phyloP scores from a whole-genome alignment of 2,113 vertebrate species.

The Vanacampus margaritifer region DNA sequence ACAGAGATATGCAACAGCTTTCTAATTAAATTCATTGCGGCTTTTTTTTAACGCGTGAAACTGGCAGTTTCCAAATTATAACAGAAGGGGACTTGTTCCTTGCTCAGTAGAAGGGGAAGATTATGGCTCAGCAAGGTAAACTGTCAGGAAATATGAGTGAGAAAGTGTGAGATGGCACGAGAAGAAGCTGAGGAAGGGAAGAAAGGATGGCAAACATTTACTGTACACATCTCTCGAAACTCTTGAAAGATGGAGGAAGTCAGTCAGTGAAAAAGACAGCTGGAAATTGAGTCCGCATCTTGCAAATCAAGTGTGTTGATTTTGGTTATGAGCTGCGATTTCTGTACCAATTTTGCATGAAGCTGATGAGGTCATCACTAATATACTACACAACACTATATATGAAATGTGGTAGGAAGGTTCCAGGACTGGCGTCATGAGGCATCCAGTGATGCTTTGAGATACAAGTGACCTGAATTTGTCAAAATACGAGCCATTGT shows the following conservation, averaged over 20 bases:
- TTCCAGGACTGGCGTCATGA: too few species aligned
- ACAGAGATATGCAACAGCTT: conserved; percentile 77
- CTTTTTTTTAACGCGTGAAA: conserved; percentile 70
- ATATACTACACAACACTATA: too few species aligned
- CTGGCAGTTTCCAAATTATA: conserved; percentile 73
- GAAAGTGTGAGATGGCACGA: conserved; percentile 25
- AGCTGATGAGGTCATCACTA: conserved; percentile 2
- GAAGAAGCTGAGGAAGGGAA: conserved; percentile 36
- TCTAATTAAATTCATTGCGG: conserved; percentile 79
- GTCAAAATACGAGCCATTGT: too few species aligned
- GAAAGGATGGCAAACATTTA: conserved; percentile 34
- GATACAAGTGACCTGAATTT: too few species aligned
- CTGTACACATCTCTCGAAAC: conserved; percentile 36
- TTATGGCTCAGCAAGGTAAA: conserved; percentile 65
- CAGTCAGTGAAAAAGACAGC: conserved; percentile 34
- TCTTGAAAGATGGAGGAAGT: conserved; percentile 34
- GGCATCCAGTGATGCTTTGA: too few species aligned
- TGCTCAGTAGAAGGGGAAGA: conserved; percentile 53
- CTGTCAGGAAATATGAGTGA: conserved; percentile 50
- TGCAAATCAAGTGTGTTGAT: conserved; percentile 41
- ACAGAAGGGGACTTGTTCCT: conserved; percentile 72
- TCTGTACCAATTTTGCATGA: conserved; percentile 27
- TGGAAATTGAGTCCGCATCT: conserved; percentile 29
- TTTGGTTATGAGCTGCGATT: conserved; percentile 25
- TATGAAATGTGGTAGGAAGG: too few species aligned